A percentile compares a stretch with the other conserved stretches of the same genome.
Evolutionary conservation across 2,797 vertebrate species (phyloP).

Genomic region (Muscicapa striata): DNA sequence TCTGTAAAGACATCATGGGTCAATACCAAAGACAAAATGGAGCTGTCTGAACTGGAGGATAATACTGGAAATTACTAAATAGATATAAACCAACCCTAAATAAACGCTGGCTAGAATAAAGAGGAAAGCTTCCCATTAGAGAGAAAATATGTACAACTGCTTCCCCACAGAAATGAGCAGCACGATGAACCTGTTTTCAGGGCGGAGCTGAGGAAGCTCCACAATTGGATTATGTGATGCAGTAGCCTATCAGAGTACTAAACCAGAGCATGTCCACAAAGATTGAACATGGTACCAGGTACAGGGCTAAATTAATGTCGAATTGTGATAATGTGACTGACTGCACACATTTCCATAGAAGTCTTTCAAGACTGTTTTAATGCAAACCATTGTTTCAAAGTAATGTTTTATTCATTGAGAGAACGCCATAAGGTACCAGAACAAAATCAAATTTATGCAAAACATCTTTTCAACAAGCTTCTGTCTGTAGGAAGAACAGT

Average conservation of each 20-base stretch:
- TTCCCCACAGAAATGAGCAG: not conserved
- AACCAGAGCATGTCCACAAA: not conserved
- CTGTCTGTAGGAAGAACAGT: not conserved
- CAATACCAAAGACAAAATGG: not conserved
- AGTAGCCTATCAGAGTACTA: not conserved
- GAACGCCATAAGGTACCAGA: not conserved
- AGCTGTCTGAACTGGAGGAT: not conserved
- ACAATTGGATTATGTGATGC: not conserved
- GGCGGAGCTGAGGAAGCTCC: not conserved
- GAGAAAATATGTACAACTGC: not conserved
- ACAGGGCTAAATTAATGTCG: not conserved
- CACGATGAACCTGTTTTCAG: not conserved
- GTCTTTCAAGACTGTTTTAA: not conserved
- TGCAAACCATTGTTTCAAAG: not conserved
- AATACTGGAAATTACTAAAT: not conserved
- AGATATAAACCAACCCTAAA: not conserved
- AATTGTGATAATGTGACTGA: not conserved
- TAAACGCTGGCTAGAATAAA: not conserved
- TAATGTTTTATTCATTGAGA: not conserved
- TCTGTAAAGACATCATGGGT: not conserved
- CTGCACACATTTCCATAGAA: not conserved
- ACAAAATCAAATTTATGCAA: conserved; percentile 19
- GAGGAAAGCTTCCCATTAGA: not conserved
- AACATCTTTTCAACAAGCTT: not conserved
- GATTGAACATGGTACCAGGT: no score